Percentiles rank a stretch among this genome's conserved stretches.
phyloP scores from a whole-genome alignment of 2,797 vertebrate genomes.

The Glossophaga mutica region DNA sequence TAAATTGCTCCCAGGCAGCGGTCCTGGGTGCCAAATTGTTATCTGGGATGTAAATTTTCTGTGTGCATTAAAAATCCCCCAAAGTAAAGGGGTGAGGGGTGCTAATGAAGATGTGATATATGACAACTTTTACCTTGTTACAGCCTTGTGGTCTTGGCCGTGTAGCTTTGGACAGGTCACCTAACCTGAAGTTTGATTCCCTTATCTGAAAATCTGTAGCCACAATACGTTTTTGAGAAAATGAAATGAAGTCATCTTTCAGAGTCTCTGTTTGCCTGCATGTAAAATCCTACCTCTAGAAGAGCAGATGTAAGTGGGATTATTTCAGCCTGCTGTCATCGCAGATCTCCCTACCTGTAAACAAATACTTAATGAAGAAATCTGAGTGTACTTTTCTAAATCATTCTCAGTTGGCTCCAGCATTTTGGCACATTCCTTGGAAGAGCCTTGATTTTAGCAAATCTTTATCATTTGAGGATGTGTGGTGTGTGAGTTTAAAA shows the following conservation, averaged over 20 bases:
- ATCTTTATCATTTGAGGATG: not conserved
- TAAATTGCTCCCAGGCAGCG: constrained; percentile 79
- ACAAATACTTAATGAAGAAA: not conserved
- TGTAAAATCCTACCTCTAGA: not conserved
- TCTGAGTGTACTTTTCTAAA: not conserved
- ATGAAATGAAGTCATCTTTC: constrained; percentile 29
- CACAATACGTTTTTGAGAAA: constrained; percentile 29
- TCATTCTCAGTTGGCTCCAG: constrained; percentile 9
- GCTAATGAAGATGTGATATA: not conserved
- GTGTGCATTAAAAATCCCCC: constrained; percentile 71
- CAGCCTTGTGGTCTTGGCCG: not conserved
- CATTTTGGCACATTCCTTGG: constrained; percentile 34
- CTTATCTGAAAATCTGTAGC: not conserved
- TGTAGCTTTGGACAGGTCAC: not conserved
- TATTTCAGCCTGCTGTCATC: not conserved
- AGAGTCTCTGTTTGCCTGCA: not conserved
- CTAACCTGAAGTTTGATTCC: not conserved
- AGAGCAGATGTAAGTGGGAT: not conserved
- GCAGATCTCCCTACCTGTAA: not conserved
- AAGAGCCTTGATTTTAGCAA: constrained; percentile 44
- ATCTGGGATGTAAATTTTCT: constrained; percentile 72
- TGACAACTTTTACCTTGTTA: not conserved
- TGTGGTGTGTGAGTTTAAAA: not conserved
- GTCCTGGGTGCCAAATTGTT: constrained; percentile 75
- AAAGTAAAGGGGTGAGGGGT: constrained; percentile 32